phyloP scores from a whole-genome alignment of 2,797 vertebrate genomes.

The Vultur gryphus region DNA sequence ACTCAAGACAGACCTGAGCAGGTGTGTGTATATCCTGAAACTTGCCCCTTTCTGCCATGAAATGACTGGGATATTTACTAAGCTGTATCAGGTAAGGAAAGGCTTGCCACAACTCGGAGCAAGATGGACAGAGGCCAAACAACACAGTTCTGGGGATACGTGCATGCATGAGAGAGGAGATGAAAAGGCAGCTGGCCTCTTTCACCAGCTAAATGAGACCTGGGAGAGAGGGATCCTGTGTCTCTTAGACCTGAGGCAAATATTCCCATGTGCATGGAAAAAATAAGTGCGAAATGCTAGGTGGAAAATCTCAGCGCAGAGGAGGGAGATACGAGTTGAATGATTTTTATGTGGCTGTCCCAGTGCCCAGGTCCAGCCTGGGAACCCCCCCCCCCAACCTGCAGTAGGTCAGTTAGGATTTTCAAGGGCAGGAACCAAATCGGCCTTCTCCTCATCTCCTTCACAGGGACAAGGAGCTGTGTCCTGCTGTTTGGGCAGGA shows the following conservation, averaged over 20 bases:
- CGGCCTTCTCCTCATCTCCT: neutral
- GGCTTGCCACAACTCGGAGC: neutral
- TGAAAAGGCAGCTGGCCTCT: slow-evolving; percentile 4
- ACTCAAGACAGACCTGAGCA: neutral
- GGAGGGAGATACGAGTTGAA: neutral
- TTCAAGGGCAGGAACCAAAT: neutral
- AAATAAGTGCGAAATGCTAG: neutral
- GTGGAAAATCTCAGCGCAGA: neutral
- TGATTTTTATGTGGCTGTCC: neutral
- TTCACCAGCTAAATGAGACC: neutral
- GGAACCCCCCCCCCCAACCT: neutral
- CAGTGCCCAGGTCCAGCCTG: neutral
- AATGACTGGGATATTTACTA: neutral
- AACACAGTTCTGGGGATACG: neutral
- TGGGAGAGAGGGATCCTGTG: neutral
- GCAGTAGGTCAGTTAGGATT: neutral
- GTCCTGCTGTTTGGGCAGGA: neutral
- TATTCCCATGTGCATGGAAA: neutral
- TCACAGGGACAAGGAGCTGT: rapidly evolving
- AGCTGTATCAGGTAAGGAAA: neutral
- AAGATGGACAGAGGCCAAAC: neutral
- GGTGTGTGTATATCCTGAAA: neutral
- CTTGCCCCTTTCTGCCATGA: neutral
- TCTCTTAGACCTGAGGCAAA: neutral
- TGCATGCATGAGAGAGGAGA: neutral